Evolutionary conservation across 2,113 vertebrate species (phyloP), one percentile per base, ranked within the genome.

Genomic region (Vireo altiloquus): DNA sequence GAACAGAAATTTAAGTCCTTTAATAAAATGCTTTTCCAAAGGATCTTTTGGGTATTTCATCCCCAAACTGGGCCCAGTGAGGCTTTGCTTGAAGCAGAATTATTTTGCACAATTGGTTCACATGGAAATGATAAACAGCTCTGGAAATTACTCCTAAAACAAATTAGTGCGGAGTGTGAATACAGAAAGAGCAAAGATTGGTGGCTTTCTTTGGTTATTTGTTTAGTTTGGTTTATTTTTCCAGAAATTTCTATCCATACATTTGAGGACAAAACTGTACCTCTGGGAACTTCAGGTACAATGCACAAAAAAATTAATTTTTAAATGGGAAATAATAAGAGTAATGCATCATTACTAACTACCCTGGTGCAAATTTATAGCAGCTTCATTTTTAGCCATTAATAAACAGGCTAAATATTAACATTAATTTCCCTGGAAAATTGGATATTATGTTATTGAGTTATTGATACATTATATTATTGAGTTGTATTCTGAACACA

Each of bases 391-490:
- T 92, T 81, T 20, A 82, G 59, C 39, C 71, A 83, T 95, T 95
- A 96, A 94, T 96, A 96, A 94, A 59, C 46, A 64, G 60, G 46
- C 59, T 72, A 66, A 85, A 90, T 54, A 82, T 94, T 83, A 92
- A 37, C 85, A 87, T 83, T 75, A 64, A 91, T 92, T 94, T 66
- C 64, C 4, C 9, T 47, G 44, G 54, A 39, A 69, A 65, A 77
- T 64, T 77, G 94, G 54, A 52, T 71, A 54, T 86, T 89, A 18
- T 47, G 74, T 66, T 94, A 92, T 83, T 88, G 92, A 96, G 54
- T 86, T 93, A 22, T 95, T 95, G 89, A 76, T 87, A 27, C 64
- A n/a, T 91, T 84, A 44, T 78, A 27, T 75, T 79, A 90, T 95
- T 94, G 95, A 96, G 87, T n/a, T 95, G 92, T 91, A 70, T 60